Base-by-base conservation (phyloP, 2,888 invertebrate species). In the Gasteruption jaculator region DNA sequence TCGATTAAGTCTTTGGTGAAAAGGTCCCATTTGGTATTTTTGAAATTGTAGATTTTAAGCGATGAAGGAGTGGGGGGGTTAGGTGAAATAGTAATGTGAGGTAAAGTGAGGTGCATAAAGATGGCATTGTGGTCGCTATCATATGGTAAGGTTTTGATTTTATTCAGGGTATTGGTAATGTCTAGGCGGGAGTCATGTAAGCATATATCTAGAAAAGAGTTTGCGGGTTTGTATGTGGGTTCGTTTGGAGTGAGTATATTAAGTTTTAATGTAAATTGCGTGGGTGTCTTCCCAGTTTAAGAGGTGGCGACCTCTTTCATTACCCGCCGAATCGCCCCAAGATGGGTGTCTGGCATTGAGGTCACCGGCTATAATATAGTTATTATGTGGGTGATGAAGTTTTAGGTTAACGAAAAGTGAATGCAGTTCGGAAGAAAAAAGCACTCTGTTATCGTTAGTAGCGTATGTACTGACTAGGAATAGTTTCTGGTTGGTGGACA, bases 21-120 rank as follows among this genome's bases (percentile, higher is more conserved):
- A 6, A 12, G 36, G 5, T 26, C 34, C 49, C 45, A 47, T n/a
- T 47, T 42, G 0, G 45, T 38, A 35, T 25, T 33, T 24, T 48
- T 43, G 12, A 35, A 50, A 5, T 32, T 37, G 1, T 16, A 29
- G 8, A 22, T 36, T 4, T 7, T 18, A n/a, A n/a, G n/a, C n/a
- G n/a, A n/a, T n/a, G n/a, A n/a, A n/a, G n/a, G n/a, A n/a, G n/a
- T n/a, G n/a, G n/a, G n/a, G n/a, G n/a, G n/a, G n/a, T n/a, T n/a
- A n/a, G n/a, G n/a, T n/a, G n/a, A n/a, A n/a, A n/a, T n/a, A n/a
- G n/a, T n/a, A n/a, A n/a, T n/a, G n/a, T n/a, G n/a, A n/a, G n/a
- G n/a, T n/a, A n/a, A n/a, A n/a, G n/a, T n/a, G n/a, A n/a, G n/a
- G n/a, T n/a, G n/a, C n/a, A 38, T 19, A 5, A 20, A 10, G 4